Conservation (phyloP, 2,888 invertebrate genomes). For the Melolontha melolontha region DNA sequence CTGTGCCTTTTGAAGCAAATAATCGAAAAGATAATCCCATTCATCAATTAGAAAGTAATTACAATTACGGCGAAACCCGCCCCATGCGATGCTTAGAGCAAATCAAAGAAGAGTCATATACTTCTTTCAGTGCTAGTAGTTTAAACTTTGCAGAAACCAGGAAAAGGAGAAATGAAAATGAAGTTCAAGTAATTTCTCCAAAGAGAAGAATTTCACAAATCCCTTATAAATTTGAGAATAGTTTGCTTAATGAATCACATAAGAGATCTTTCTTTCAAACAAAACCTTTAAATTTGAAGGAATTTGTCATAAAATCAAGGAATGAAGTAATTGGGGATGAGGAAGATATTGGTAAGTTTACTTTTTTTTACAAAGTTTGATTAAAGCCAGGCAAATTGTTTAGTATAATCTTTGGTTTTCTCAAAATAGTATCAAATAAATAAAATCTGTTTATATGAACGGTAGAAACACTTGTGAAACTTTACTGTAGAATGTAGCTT, state of each 20-base stretch:
- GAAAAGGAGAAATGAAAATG: conserved; percentile 12
- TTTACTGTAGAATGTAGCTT: no score
- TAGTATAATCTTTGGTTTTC: no score
- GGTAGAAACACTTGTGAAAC: no score
- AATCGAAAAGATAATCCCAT: neutral
- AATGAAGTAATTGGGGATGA: no score
- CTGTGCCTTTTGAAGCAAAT: neutral
- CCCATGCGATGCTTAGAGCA: conserved; percentile 49
- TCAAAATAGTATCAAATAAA: no score
- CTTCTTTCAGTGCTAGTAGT: conserved; percentile 16
- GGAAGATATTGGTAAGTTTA: no score
- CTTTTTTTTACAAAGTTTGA: no score
- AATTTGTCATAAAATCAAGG: no score
- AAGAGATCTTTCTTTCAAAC: conserved; percentile 48
- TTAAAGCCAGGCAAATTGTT: no score
- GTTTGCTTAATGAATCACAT: neutral
- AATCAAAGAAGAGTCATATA: conserved; percentile 37
- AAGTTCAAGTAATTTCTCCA: neutral
- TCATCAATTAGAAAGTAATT: neutral
- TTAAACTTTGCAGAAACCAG: conserved; percentile 17
- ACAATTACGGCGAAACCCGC: conserved; percentile 15
- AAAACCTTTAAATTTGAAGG: conserved; percentile 50
- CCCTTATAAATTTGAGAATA: neutral
- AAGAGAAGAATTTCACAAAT: conserved; percentile 1
- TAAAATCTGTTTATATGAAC: no score